Base-by-base conservation (phyloP, 2,113 vertebrate species). In the Chiloscyllium plagiosum region DNA sequence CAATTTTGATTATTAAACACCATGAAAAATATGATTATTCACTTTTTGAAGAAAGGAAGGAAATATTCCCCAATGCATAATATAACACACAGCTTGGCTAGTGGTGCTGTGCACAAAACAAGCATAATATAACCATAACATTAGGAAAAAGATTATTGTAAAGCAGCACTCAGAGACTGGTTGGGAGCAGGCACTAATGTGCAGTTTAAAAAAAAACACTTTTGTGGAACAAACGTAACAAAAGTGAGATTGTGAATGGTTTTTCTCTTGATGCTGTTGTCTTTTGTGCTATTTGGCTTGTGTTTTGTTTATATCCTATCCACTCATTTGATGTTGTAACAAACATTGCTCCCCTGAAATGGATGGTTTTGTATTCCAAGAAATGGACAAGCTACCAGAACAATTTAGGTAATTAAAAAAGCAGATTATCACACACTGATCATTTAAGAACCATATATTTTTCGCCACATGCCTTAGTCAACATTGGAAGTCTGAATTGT, bases 1-100 rank as follows among this genome's bases (percentile, higher is more conserved):
- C 61, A 93, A 93, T 68, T 93, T 37, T 93, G 61, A 66, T 93
- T 93, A 93, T 68, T 93, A 93, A 93, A 93, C 89, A 68, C 89
- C 61, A 37, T 65, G 33, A n/a, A 93, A 93, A 93, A 93, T 66
- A 66, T 24, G n/a, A 66, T 93, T 66, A 93, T 93, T 66, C 89
- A 93, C 61, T 93, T 65, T 93, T 93, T 68, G 89, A 65, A 61
- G 61, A 93, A 66, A n/a, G 19, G 61, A 92, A 92, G 89, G 89
- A 66, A 92, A 93, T 93, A 65, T 93, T 93, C 61, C 89, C 61
- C 61, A 93, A 93, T 20, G 89, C 10, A 93, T 66, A 93, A 66
- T 93, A 22, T 22, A n/a, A 68, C 19, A 33, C 17, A n/a, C 61
- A 93, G 61, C 56, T 93, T 93, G 89, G 89, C 29, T 93, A 66